These are phyloP conservation scores for Theretra japonica DNA, from an alignment of 2,888 invertebrate genomes.

Conservation along the genomic window DNA sequence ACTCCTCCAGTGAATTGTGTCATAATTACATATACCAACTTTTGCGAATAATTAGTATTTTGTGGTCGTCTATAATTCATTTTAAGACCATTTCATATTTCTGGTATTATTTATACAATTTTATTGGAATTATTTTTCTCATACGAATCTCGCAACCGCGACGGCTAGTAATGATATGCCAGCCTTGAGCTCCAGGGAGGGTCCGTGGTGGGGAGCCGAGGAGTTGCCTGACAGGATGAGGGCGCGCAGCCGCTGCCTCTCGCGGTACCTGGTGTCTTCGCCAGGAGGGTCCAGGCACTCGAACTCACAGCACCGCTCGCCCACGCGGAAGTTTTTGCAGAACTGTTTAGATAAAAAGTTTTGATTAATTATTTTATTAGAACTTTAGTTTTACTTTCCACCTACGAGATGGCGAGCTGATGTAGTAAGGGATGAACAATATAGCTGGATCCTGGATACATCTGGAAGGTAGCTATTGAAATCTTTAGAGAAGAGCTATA, in stretches of 20 bases:
- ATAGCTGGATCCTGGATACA: too few species aligned
- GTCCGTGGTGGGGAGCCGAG: slow-evolving; percentile 65
- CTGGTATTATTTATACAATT: not conserved
- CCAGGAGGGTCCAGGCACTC: slow-evolving; percentile 92
- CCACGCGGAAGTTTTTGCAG: slow-evolving; percentile 93
- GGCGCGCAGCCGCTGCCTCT: slow-evolving; percentile 84
- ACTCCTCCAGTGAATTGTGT: not conserved
- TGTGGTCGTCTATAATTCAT: not conserved
- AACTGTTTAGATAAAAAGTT: slow-evolving; percentile 81
- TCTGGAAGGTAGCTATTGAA: too few species aligned
- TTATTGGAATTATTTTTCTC: slow-evolving; percentile 39
- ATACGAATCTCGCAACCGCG: slow-evolving; percentile 76
- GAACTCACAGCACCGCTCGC: slow-evolving; percentile 95
- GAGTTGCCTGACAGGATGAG: slow-evolving; percentile 86
- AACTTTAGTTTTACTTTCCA: not conserved
- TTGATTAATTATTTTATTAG: slow-evolving; percentile 30
- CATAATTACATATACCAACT: not conserved
- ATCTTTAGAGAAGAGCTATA: too few species aligned
- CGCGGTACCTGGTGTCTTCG: slow-evolving; percentile 85
- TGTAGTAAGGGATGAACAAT: too few species aligned
- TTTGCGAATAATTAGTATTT: not conserved
- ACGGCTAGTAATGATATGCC: slow-evolving; percentile 71
- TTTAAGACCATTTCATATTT: not conserved
- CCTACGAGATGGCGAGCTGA: too few species aligned
- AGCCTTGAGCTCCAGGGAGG: slow-evolving; percentile 62